A percentile compares a stretch with the other conserved stretches of the same genome.
Evolutionary conservation across 1,140 invertebrate genomes (phyloP).

Genomic region (Frieseomelitta varia): DNA sequence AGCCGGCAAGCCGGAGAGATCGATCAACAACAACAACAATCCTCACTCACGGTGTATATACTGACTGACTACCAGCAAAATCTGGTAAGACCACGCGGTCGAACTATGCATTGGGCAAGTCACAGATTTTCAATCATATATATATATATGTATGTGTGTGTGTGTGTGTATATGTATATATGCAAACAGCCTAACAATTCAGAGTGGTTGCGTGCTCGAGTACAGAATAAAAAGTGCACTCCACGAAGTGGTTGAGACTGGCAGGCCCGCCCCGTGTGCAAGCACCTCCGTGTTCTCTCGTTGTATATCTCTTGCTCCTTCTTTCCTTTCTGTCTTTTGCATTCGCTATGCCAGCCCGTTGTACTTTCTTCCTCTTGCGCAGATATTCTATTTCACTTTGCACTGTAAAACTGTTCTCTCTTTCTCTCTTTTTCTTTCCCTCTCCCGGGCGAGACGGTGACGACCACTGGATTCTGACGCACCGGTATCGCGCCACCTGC

Average conservation of each 20-base stretch:
- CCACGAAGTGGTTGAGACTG: slow-evolving; percentile 54
- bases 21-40: slow-evolving; percentile 57
- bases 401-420: background rate
- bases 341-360: slow-evolving; percentile 10
- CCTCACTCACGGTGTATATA: background rate
- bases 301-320: slow-evolving; percentile 49
- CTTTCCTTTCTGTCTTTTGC: slow-evolving; percentile 40
- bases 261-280: slow-evolving; percentile 61
- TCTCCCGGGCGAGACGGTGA: slow-evolving; percentile 69
- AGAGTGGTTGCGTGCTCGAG: slow-evolving; percentile 32
- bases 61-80: slow-evolving; percentile 11
- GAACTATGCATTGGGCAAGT: slow-evolving; percentile 28
- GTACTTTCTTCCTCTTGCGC: slow-evolving; percentile 57
- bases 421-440: slow-evolving; percentile 44
- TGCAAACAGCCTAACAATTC: slow-evolving; percentile 32
- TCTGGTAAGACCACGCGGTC: slow-evolving; percentile 49
- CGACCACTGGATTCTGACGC: slow-evolving; percentile 75
- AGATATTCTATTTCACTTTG: slow-evolving; percentile 42
- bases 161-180: background rate
- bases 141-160: too few relatives aligned
- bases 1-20: slow-evolving; percentile 41
- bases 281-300: slow-evolving; percentile 35
- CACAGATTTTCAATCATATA: slow-evolving; percentile 16
- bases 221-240: slow-evolving; percentile 46
- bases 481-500: slow-evolving; percentile 80